Base-by-base conservation (phyloP, 1,140 invertebrate genomes). In the Drosophila teissieri region DNA sequence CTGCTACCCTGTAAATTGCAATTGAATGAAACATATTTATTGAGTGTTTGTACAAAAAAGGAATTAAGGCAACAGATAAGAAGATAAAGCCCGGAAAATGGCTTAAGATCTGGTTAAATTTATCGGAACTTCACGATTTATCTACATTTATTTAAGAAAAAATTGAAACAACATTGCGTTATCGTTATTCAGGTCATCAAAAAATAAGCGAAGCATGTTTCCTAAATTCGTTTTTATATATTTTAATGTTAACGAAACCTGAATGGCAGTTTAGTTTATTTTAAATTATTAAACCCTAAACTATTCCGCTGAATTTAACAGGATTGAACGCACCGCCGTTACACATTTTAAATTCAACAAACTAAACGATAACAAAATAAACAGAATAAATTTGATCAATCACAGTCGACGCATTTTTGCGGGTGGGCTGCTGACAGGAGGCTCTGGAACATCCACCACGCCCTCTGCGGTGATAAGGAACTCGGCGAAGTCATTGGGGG, bases 401-500 rank as follows among this genome's bases (percentile, higher is more conserved):
- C 51, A 78, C 60, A 75, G 42, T n/a, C 73, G 73, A 17, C 45
- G 53, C 14, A 60, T 64, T 49, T 79, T 79, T 24, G 58, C 40
- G 7, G 52, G 40, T 12, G 57, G 42, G 11, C 53, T 40, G 14
- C 27, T 39, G 7, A 36, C 40, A 5, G 39, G 2, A 3, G 62
- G 79, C 15, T 60, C 58, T 3, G 81, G 83, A 37, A 89, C 78
- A 77, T 91, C 73, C 0, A 89, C 68, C 14, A 90, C 56, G 5
- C 91, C 91, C 0, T 88, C 64, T 0, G 63, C 40, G 11, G 81
- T 91, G 37, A 93, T 91, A 10, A 85, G 51, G 60, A 93, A 93
- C 65, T 91, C 77, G 6, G 86, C 89, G 51, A 78, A 83, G 31
- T 75, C 76, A 53, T 82, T 86, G 10, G 92, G 86, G 31, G 92